Base-by-base conservation (phyloP, 2,113 vertebrate genomes). In the Syngnathus typhle region DNA sequence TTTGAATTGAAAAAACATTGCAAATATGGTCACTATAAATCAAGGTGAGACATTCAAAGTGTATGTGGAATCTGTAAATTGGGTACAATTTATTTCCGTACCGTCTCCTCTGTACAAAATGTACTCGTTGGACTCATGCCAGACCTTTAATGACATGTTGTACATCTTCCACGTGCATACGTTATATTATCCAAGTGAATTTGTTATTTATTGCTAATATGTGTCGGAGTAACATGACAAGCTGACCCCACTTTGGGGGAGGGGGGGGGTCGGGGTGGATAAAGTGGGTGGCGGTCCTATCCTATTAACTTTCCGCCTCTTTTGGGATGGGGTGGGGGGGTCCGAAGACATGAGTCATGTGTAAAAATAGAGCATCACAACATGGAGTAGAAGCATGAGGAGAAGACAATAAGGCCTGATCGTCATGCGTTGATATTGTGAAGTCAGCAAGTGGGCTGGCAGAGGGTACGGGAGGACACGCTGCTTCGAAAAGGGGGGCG, bases 281-380 rank as follows among this genome's bases (percentile, higher is more conserved):
- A 44, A 44, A 43, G 60, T 15, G 60, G 60, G 39, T 21, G 60
- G 60, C 3, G 41, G 60, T 43, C 37, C 38, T 41, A 41, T 60
- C 59, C 37, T 60, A 60, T 91, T 87, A 89, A 91, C 92, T 91
- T 89, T 91, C 87, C 84, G 90, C 89, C 43, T 87, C 88, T 61
- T 61, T 41, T 89, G 90, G 67, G 93, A 93, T 93, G 88, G 85
- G 91, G 89, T 87, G 84, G 91, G 89, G 89, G 87, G 91, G 93
- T 94, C 93, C 93, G 90, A 94, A 93, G 92, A 93, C 89, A 88
- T 92, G 93, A 94, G 92, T 93, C 93, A 92, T 92, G 92, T 91
- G 93, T 93, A 91, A 92, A 93, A 93, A 93, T 91, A 87, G 74
- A 82, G 32, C 15, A 41, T 12, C 15, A 43, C 10, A 44, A 62